These are phyloP conservation scores for Molossus alvarezi DNA, from an alignment of 2,797 vertebrate species.

Conservation along the genomic window DNA sequence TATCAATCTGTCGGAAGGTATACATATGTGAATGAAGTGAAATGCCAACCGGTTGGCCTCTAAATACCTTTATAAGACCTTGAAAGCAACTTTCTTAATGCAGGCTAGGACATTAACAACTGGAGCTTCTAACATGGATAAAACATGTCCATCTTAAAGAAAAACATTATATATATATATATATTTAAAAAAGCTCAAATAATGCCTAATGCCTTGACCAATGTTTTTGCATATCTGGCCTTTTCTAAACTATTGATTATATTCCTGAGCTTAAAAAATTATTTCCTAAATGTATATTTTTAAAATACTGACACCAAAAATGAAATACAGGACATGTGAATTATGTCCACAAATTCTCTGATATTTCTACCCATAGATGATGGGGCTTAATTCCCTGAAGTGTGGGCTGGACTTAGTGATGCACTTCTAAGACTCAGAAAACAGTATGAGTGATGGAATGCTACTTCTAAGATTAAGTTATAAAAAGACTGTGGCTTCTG, in stretches of 20 bases:
- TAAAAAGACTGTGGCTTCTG: not conserved
- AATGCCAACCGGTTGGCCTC: not conserved
- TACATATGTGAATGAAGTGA: not conserved
- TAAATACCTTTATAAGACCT: not conserved
- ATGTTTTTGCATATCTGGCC: slow-evolving; percentile 39
- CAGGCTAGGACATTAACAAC: not conserved
- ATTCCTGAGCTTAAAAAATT: not conserved
- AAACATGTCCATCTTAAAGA: slow-evolving; percentile 2
- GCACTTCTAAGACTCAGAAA: not conserved
- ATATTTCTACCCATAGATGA: not conserved
- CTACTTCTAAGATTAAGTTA: not conserved
- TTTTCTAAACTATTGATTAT: slow-evolving; percentile 57
- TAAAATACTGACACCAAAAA: not conserved
- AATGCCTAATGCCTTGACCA: not conserved
- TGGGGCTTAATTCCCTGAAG: not conserved
- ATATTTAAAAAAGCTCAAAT: slow-evolving; percentile 5
- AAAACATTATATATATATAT: not conserved
- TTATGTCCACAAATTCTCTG: not conserved
- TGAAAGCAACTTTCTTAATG: not conserved
- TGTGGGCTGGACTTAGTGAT: not conserved
- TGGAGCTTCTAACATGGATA: not conserved
- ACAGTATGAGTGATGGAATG: not conserved
- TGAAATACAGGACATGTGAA: not conserved
- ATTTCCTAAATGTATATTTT: slow-evolving; percentile 22
- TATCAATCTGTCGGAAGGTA: not conserved